Conservation (phyloP, 2,888 invertebrate genomes). For the Agrochola lychnidis region DNA sequence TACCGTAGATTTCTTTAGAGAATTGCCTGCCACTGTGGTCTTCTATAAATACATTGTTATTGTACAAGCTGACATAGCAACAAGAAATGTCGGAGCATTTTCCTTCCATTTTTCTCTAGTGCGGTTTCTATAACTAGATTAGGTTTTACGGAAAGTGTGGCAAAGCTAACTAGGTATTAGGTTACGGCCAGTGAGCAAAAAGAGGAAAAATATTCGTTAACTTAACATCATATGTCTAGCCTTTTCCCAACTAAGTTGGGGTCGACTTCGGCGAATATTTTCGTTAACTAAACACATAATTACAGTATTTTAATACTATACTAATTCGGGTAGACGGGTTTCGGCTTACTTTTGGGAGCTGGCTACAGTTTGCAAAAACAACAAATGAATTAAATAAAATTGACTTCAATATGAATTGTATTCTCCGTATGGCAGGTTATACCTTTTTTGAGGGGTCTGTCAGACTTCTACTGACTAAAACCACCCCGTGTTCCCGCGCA, state of each 20-base stretch:
- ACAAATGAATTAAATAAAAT: not conserved
- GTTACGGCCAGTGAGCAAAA: not conserved
- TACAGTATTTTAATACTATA: not conserved
- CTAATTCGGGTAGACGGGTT: not conserved
- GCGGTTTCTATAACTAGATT: not conserved
- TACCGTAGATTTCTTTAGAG: constrained; percentile 22
- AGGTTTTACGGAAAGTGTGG: not conserved
- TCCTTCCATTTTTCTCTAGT: not conserved
- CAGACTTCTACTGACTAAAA: no score
- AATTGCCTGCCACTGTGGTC: not conserved
- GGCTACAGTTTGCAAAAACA: not conserved
- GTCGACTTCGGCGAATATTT: not conserved
- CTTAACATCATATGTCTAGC: not conserved
- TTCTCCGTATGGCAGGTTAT: not conserved
- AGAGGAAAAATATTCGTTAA: not conserved
- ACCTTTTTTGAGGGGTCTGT: not conserved
- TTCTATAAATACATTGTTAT: constrained; percentile 16
- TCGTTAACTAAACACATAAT: not conserved
- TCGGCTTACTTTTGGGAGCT: not conserved
- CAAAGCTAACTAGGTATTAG: not conserved
- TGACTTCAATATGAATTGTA: not conserved
- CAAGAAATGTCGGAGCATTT: not conserved
- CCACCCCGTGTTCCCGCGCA: no score
- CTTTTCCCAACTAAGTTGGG: not conserved
- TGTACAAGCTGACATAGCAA: not conserved